Evolutionary conservation across 2,888 invertebrate species (phyloP).

Genomic region (Spodoptera exigua): DNA sequence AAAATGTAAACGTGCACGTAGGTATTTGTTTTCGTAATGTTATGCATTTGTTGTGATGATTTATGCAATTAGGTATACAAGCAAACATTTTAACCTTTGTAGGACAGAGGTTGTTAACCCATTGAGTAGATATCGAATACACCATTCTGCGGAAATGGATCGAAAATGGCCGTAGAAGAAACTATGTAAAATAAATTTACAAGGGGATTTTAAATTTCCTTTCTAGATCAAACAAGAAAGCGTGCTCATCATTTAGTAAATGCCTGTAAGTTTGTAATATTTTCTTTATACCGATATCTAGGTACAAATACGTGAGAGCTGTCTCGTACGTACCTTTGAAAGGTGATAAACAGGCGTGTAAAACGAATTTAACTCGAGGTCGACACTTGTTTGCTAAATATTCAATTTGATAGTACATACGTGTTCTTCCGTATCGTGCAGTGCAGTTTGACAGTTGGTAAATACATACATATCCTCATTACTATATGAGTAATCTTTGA

Average conservation of each 20-base stretch:
- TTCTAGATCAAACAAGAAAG: constrained; percentile 15
- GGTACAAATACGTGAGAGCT: too few species aligned
- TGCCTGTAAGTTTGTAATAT: too few species aligned
- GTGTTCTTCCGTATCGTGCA: constrained; percentile 12
- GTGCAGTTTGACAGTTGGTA: constrained; percentile 14
- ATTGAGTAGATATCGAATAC: neutral
- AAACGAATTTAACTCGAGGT: constrained; percentile 14
- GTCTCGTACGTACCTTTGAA: neutral
- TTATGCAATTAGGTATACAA: constrained; percentile 6
- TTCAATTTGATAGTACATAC: constrained; percentile 9
- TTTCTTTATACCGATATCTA: too few species aligned
- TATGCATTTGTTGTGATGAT: neutral
- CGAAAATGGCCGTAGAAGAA: constrained; percentile 31
- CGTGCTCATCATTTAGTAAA: neutral
- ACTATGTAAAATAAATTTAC: constrained; percentile 20
- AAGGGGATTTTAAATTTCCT: constrained; percentile 23
- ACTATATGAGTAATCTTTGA: constrained; percentile 39
- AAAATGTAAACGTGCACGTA: neutral
- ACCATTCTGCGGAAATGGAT: constrained; percentile 36
- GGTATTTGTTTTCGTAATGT: constrained; percentile 15
- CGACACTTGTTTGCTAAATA: constrained; percentile 4
- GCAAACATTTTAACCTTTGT: constrained; percentile 8
- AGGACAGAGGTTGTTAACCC: constrained; percentile 11
- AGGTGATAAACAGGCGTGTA: neutral
- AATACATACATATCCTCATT: constrained; percentile 29